Evolutionary conservation across 2,888 invertebrate species (phyloP), one percentile per base, ranked within the genome.

Genomic region (Rhagium mordax): DNA sequence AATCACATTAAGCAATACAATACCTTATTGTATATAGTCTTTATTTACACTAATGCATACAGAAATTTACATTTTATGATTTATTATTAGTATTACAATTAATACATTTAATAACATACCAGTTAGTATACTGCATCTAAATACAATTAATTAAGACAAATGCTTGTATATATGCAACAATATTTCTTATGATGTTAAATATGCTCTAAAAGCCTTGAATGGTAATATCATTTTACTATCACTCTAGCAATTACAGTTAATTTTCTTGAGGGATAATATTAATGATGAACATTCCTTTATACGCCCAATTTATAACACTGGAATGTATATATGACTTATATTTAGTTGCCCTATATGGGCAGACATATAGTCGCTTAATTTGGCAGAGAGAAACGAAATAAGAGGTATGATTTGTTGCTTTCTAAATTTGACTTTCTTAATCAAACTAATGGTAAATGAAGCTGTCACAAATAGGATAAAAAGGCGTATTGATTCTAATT

Each of bases 221-320:
- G 27, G 15, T 27, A 68, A 59, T 48, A 64, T 57, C n/a, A n/a
- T n/a, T n/a, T n/a, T 29, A 57, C 64, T 64, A 48, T 68, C 55
- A 24, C 21, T 57, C 20, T 15, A 41, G 13, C 24, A 61, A 70
- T 41, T 70, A 64, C 29, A 57, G 64, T 64, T 59, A 48, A 64
- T 62, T 70, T 70, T 64, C 70, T 15, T 16, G 62, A 20, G 21
- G 47, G 55, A 70, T 70, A 60, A 59, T 51, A 47, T 70, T 70
- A 70, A 64, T 57, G 57, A 48, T 57, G 3, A 55, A 20, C 47
- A 64, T 57, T 70, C 62, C 41, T 41, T 70, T 49, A 41, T 51
- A 55, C 47, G 41, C 41, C 15, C 51, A 13, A 62, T 70, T 70
- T 70, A 64, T 15, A 48, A 53, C 57, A 27, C 48, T 64, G n/a